Evolutionary conservation across 1,140 invertebrate genomes (phyloP), one percentile per base, ranked within the genome.

Genomic region (Bombus fervidus): DNA sequence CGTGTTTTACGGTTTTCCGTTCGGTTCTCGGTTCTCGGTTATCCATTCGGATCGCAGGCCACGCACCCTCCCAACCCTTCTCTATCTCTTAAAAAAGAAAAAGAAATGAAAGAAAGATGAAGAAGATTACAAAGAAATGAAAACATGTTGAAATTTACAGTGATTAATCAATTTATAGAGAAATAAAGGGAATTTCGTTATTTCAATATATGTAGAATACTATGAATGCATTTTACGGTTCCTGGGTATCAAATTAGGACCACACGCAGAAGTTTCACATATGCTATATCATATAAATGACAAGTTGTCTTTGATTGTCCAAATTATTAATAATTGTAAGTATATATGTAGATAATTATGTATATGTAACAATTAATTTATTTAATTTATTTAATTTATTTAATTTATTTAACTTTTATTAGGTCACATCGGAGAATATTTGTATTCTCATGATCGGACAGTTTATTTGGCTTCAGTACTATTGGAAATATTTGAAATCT

Each of bases 161-260:
- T 12, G 10, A 74, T 62, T n/a, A 39, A 43, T 81, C 78, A 34
- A 71, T 80, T 53, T 80, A 34, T 39, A 39, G 28, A 39, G 43
- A 53, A 75, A 34, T 75, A 34, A 34, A 71, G 53, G 15, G 10
- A 37, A 76, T 39, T 76, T 62, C 59, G 76, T 43, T 73, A 12
- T 37, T 37, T 57, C 6, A 18, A 37, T 28, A 5, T 34, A 47
- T 28, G 18, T 13, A 2, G 22, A 37, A 75, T 41, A 28, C 9
- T 28, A 25, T 13, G 18, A 18, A 28, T 25, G 9, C 31, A 18
- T 75, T 53, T 75, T 53, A 25, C 28, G 0, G 59, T 62, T 62
- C 3, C 10, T 10, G 28, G 28, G 0, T 13, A 62, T n/a, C 59
- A n/a, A 62, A 62, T 62, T 62, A 62, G 28, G 59, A 62, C 10